Evolutionary conservation across 2,888 invertebrate species (phyloP), one percentile per base, ranked within the genome.

Genomic region (Lycocerus yunnanus): DNA sequence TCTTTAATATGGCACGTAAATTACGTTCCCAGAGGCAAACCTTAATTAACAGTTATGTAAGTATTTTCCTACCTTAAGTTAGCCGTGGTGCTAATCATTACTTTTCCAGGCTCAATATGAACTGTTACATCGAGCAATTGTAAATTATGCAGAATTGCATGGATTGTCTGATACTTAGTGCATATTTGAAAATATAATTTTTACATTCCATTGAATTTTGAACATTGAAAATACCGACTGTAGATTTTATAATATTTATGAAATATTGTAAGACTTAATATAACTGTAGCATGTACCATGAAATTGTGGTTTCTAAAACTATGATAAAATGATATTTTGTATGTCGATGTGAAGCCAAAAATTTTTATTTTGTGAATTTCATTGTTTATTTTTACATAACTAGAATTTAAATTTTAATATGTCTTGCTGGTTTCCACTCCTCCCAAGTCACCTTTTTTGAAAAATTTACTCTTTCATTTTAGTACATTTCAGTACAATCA

Each of bases 51-150:
- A 93, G 95, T 79, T 93, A 93, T 87, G 95, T 95, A 88, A 91
- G 93, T 43, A 59, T 43, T 2, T 43, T 5, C 6, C n/a, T n/a
- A 43, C 6, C 5, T 43, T 43, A n/a, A 43, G 1, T 43, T 43
- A 43, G 2, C 6, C n/a, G 6, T 6, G 5, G n/a, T 43, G 43
- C n/a, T 43, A 43, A 43, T 43, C 6, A 6, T n/a, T n/a, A 43
- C 5, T 43, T 63, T 90, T 90, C 24, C 89, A 96, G 96, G 92
- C 94, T 87, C 96, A 96, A 89, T 97, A 96, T 88, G 96, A 96
- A 90, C 96, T 96, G 89, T 90, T 97, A 83, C 95, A 97, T 89
- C 94, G 96, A 89, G 96, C 95, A 86, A 94, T 96, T 87, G 91
- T 95, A 80, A 95, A 95, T 89, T 96, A 96, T 86, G 93, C 95